Evolutionary conservation across 2,113 vertebrate genomes (phyloP), one percentile per base, ranked within the genome.

Genomic region (Sinocyclocheilus rhinocerous): DNA sequence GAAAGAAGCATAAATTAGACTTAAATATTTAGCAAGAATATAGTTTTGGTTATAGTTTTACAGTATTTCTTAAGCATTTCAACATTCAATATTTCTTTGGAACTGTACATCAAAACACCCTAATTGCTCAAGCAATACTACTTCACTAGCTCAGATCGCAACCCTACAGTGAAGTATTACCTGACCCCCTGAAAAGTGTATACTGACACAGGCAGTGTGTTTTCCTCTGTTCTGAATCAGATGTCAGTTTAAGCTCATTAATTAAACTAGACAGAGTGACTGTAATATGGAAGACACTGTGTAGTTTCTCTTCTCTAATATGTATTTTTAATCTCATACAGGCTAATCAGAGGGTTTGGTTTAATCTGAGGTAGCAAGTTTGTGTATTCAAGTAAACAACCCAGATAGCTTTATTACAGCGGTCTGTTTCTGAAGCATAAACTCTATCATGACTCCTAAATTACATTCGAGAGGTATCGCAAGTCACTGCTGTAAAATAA

Each of bases 61-160:
- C 88, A 87, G 85, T 87, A 89, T 87, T 87, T 87, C 63, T 73
- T 81, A 67, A 55, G 78, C 76, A 79, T 87, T 85, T 85, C 78
- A 87, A 89, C 88, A 89, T 89, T 89, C 88, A 89, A 87, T 72
- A 89, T 78, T 85, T 89, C 88, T 89, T 89, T 89, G 88, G 88
- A 87, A 89, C 88, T 87, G 83, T 87, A 87, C 88, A 89, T 85
- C 36, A 77, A 69, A 87, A 78, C 84, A 67, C 81, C 85, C 72
- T 81, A 52, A 82, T 81, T 52, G 70, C 76, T 81, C 48, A 84
- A 78, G 70, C 80, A 75, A 89, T 67, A 42, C 18, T 24, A 18
- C 75, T 84, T 57, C n/a, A 79, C 81, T 55, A 69, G 83, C 63
- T 45, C 67, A 76, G 77, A 81, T 80, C 52, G 55, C 76, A 61